These are phyloP conservation scores for Epizoanthus scotinus DNA, from an alignment of 92 coral and sea anemone genomes.

Conservation along the genomic window DNA sequence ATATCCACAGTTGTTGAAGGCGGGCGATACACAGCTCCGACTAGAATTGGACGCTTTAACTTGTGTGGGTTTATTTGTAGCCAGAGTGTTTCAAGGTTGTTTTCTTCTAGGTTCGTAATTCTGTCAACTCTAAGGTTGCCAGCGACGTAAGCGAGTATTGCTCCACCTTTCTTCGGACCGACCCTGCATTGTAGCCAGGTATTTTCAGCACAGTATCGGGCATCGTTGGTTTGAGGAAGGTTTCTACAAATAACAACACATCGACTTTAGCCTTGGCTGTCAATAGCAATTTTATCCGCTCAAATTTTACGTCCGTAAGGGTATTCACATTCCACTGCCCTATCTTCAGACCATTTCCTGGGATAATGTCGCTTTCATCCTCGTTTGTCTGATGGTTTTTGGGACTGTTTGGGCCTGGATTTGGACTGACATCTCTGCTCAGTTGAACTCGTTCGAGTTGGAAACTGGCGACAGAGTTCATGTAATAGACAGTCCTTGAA, in stretches of 20 bases:
- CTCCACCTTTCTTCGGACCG: conserved; percentile 48
- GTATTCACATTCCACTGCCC: conserved; percentile 17
- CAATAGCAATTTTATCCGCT: conserved; percentile 49
- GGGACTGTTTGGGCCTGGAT: not conserved
- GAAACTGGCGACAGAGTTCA: conserved; percentile 10
- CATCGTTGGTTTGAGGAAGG: conserved; percentile 47
- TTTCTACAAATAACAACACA: conserved; percentile 41
- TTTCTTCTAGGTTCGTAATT: conserved; percentile 29
- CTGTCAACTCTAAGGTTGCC: conserved; percentile 36
- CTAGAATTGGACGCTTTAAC: conserved; percentile 6
- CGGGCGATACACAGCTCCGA: conserved; percentile 26
- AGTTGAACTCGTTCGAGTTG: not conserved
- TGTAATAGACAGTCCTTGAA: not conserved
- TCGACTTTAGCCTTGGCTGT: conserved; percentile 28
- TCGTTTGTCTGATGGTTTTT: not conserved
- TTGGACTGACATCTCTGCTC: not conserved
- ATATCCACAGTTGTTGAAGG: conserved; percentile 35
- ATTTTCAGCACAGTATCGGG: conserved; percentile 40
- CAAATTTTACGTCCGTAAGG: conserved; percentile 30
- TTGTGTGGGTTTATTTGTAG: conserved; percentile 18
- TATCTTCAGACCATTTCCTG: conserved; percentile 7
- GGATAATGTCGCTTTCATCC: not conserved
- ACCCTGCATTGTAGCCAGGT: conserved; percentile 41
- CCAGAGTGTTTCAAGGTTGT: conserved; percentile 32
- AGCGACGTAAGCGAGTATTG: conserved; percentile 43